Evolutionary conservation across 1,140 invertebrate species (phyloP), one percentile per base, ranked within the genome.

Genomic region (Sinonovacula constricta): DNA sequence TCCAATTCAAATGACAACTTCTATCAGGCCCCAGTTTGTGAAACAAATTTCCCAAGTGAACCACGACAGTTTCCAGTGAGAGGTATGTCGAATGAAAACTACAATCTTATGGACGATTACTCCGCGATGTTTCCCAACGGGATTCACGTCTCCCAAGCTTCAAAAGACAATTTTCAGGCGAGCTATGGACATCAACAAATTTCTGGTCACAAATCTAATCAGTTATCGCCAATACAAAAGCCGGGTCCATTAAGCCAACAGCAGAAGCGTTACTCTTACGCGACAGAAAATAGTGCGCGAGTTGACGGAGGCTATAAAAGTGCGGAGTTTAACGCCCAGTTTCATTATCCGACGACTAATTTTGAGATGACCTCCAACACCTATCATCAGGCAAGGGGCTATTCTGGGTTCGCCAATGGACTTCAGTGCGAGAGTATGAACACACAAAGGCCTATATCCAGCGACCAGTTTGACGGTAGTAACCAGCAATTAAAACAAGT

Each of bases 301-400:
- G 34, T 31, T 53, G 66, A 78, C 31, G 51, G 30, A 34, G 75
- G 57, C 31, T 78, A 70, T 70, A 63, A 70, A 78, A 62, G 49
- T 78, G 66, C 54, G 53, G 67, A 68, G 28, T 60, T 69, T 53
- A 78, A 69, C 66, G n/a, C 67, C 49, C 75, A 59, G 39, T 69
- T 57, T 70, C 54, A 68, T 62, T 70, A 78, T 56, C 31, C 33
- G 34, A n/a, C n/a, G n/a, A 22, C 65, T 56, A 78, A 78, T 70
- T 78, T 78, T 70, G 67, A 70, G 54, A 78, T 78, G 75, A 70
- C 69, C 49, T 69, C 75, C n/a, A 69, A 78, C 66, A 69, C 66
- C 22, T 69, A 69, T 49, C 56, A 67, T n/a, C 49, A 54, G n/a
- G 30, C 66, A 30, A 67, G 72, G 59, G 63, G 75, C 57, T 78